Evolutionary conservation across 2,888 invertebrate genomes (phyloP).

Genomic region (Drosophila flavopinicola): DNA sequence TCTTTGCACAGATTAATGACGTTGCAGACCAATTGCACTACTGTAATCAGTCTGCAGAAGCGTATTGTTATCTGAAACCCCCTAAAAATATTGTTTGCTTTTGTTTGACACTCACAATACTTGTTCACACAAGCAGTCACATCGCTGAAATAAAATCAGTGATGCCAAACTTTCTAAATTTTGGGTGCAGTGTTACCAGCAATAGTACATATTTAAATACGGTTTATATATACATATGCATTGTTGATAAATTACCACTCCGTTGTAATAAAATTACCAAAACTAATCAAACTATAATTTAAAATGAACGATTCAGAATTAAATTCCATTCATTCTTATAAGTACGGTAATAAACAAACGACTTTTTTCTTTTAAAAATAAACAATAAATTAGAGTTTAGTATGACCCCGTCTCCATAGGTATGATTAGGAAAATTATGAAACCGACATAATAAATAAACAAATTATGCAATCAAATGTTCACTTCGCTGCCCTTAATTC

Average conservation of each 20-base stretch:
- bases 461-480: too few species aligned
- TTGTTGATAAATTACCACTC: not conserved
- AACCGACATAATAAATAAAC: too few species aligned
- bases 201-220: not conserved
- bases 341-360: too few species aligned
- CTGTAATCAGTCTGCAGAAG: not conserved
- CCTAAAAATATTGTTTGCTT: not conserved
- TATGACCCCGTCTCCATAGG: too few species aligned
- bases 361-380: too few species aligned
- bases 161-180: not conserved
- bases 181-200: not conserved
- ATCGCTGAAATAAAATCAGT: not conserved
- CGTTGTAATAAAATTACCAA: not conserved
- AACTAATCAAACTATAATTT: not conserved
- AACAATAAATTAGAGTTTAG: too few species aligned
- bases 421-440: too few species aligned
- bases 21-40: not conserved
- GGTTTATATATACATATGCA: not conserved
- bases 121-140: constrained; percentile 4
- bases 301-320: too few species aligned
- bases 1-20: not conserved
- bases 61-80: not conserved
- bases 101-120: constrained; percentile 11
- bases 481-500: too few species aligned
- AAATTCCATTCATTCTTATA: too few species aligned